Evolutionary conservation across 2,113 vertebrate genomes (phyloP).

Genomic region (Calyptomena viridis): DNA sequence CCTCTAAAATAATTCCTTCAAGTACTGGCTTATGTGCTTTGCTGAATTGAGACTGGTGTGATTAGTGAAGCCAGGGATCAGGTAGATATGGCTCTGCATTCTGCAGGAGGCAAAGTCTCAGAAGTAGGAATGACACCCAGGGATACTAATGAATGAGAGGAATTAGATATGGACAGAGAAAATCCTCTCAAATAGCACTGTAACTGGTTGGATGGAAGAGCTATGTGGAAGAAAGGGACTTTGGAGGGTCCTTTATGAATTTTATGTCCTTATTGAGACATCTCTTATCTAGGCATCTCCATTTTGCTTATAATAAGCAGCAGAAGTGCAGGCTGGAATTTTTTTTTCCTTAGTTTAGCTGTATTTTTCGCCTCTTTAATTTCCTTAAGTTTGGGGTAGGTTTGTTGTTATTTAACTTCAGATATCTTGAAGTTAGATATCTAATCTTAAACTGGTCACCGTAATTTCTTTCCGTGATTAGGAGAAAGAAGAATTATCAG

Average conservation of each 20-base stretch:
- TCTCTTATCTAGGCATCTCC: not conserved
- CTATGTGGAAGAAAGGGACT: not conserved
- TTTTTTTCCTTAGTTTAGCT: not conserved
- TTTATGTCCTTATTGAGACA: not conserved
- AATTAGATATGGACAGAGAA: not conserved
- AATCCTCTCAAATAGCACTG: not conserved
- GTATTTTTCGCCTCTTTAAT: not conserved
- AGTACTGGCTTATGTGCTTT: not conserved
- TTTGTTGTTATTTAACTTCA: not conserved
- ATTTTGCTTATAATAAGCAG: not conserved
- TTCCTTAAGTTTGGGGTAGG: not conserved
- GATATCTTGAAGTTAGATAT: not conserved
- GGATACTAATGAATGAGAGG: not conserved
- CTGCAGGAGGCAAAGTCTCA: not conserved
- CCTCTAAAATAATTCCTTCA: not conserved
- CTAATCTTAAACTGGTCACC: not conserved
- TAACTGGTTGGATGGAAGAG: not conserved
- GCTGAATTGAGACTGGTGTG: not conserved
- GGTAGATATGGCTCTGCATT: fast-evolving
- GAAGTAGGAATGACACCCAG: not conserved
- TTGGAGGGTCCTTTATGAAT: not conserved
- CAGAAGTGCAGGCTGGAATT: not conserved
- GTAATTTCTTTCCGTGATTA: not conserved
- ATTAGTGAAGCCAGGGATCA: not conserved
- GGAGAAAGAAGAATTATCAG: not conserved